A percentile compares a stretch with the other conserved stretches of the same genome.
phyloP scores from a whole-genome alignment of 2,888 invertebrate species.

The Halocaridina rubra region DNA sequence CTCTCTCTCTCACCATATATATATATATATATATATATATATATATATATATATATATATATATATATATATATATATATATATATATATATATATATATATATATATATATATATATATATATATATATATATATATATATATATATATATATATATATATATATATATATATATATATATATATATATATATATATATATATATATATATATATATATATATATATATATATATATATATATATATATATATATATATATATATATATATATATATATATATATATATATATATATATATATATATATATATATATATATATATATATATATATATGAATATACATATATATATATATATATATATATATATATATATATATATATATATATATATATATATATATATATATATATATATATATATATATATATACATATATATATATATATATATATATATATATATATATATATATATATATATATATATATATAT shows the following conservation, averaged over 20 bases:
- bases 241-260: neutral
- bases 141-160: neutral
- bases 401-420: neutral
- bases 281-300: neutral
- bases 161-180: neutral
- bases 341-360: neutral
- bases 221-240: neutral
- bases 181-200: neutral
- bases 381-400: neutral
- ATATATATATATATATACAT: neutral
- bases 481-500: no score
- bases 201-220: neutral
- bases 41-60: neutral
- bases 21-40: neutral
- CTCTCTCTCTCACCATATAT: no score
- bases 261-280: neutral
- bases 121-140: constrained; percentile 2
- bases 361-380: neutral
- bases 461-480: no score
- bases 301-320: neutral
- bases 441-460: no score
- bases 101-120: neutral
- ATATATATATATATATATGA: neutral
- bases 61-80: neutral
- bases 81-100: neutral